Evolutionary conservation across 2,797 vertebrate species (phyloP).

Genomic region (Scolopax bukidnonensis): DNA sequence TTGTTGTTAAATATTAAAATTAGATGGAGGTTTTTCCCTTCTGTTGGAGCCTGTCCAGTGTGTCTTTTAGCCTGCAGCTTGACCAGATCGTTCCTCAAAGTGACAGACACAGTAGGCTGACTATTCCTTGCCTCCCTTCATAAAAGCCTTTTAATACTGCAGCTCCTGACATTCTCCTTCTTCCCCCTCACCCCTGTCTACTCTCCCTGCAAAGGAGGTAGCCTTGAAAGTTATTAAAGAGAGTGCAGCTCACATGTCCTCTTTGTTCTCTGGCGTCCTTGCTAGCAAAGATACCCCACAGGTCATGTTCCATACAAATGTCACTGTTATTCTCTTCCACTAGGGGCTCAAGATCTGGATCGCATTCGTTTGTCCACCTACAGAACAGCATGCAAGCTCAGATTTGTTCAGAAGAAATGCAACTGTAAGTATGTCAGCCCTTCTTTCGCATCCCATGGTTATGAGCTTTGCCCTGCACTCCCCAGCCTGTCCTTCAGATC

Average conservation of each 20-base stretch:
- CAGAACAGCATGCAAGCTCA: constrained; percentile 97
- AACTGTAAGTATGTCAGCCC: constrained; percentile 87
- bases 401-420: constrained; percentile 99
- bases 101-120: constrained; percentile 25
- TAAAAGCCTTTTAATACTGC: background rate
- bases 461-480: background rate
- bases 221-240: constrained; percentile 11
- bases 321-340: constrained; percentile 55
- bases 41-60: constrained; percentile 1
- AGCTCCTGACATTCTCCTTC: background rate
- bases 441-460: background rate
- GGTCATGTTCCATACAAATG: constrained; percentile 7
- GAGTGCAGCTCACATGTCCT: background rate
- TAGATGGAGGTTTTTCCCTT: background rate
- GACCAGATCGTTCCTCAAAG: constrained; percentile 52
- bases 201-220: background rate
- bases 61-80: constrained; percentile 50
- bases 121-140: background rate
- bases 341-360: constrained; percentile 98
- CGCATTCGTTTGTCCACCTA: constrained; percentile 97
- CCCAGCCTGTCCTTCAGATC: background rate
- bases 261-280: constrained; percentile 24
- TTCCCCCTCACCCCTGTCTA: background rate
- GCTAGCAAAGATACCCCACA: background rate
- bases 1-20: constrained; percentile 45